phyloP scores from a whole-genome alignment of 1,140 invertebrate species.

The Portunus trituberculatus region DNA sequence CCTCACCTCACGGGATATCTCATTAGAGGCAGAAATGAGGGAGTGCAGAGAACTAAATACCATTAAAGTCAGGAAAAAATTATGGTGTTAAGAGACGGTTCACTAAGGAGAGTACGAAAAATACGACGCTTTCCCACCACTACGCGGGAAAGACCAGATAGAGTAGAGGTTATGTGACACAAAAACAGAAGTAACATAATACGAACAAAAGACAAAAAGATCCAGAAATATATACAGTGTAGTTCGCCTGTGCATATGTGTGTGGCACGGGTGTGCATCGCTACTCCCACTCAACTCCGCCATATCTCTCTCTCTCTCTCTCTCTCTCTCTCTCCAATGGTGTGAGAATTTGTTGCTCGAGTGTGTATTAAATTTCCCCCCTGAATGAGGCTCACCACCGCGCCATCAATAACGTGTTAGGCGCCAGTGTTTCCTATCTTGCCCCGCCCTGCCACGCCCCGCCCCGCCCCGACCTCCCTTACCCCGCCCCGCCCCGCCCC shows the following conservation, averaged over 20 bases:
- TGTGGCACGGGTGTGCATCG: no score
- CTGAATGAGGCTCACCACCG: background rate
- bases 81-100: background rate
- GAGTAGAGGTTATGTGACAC: no score
- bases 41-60: no score
- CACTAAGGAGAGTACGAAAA: background rate
- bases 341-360: background rate
- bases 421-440: background rate
- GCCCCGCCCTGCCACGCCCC: background rate
- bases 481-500: background rate
- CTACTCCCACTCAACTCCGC: no score
- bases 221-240: background rate
- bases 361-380: conserved; percentile 13
- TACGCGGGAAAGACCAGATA: no score
- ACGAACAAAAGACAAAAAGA: background rate
- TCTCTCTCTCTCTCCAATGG: background rate
- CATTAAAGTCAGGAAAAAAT: background rate
- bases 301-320: no score
- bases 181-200: background rate
- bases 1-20: no score
- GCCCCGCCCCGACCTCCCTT: background rate
- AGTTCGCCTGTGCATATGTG: background rate
- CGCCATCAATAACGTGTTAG: background rate
- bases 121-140: no score
- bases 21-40: no score